Base-by-base conservation (phyloP, 2,888 invertebrate genomes). In the Scaptomyza polygonia region DNA sequence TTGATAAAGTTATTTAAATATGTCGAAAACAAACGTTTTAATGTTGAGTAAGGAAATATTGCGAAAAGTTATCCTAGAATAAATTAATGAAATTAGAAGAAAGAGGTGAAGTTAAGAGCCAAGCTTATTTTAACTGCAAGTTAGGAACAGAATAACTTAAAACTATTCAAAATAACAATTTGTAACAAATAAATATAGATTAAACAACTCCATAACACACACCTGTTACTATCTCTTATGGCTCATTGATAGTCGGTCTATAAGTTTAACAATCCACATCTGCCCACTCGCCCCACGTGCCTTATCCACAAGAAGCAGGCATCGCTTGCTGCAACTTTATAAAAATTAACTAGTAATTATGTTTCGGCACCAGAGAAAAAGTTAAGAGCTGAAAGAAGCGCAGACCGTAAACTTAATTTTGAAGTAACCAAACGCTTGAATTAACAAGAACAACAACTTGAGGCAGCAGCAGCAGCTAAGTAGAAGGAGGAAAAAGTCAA, bases 261-360 rank as follows among this genome's bases (percentile, higher is more conserved):
- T 30, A 62, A 54, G 36, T 44, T 54, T 43, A 11, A 1, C 27
- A 3, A 2, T 6, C 18, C 42, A 12, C 7, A 21, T 0, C 5
- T 7, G 0, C 7, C 11, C 2, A 11, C 29, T 7, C 21, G 0
- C 29, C 12, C 43, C 4, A n/a, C 27, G 30, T 7, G 30, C 36
- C 25, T 29, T 64, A 52, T 51, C 40, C 47, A 12, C 34, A 30
- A 58, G 45, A 29, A 25, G 39, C 45, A 56, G 58, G 43, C 42
- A 55, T 55, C 14, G 48, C 79, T 43, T 39, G 30, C 14, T n/a
- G 32, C 5, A 48, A 64, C 55, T 64, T 64, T 56, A 67, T 61
- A 77, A 77, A 80, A 80, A 85, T 85, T 78, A 85, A 72, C 79
- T 85, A 62, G 76, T 85, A 80, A 80, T 80, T 80, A 80, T 80